A percentile compares a stretch with the other conserved stretches of the same genome.
These are phyloP conservation scores for Triplophysa tibetana DNA, from an alignment of 2,113 vertebrate genomes.

Conservation along the genomic window DNA sequence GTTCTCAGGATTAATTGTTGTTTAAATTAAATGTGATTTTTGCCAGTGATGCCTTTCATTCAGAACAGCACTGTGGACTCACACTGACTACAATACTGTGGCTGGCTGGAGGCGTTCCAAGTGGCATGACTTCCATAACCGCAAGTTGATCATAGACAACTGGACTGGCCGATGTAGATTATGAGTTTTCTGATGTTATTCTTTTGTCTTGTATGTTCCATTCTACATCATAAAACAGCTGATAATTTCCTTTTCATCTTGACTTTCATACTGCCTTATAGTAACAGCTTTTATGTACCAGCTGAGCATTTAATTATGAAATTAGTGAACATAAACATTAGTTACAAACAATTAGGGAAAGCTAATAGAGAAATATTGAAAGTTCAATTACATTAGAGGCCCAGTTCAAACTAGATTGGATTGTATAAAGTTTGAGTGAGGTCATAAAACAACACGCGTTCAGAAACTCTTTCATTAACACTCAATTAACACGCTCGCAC, in stretches of 20 bases:
- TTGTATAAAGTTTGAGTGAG: conserved; percentile 22
- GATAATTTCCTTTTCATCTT: neutral
- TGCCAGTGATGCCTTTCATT: no score
- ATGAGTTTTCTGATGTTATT: no score
- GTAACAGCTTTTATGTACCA: conserved; percentile 42
- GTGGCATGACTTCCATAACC: no score
- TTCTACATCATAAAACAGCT: no score
- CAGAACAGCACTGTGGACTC: no score
- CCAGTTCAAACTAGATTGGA: conserved; percentile 41
- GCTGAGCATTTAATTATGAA: conserved; percentile 47
- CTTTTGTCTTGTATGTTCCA: no score
- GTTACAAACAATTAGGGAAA: conserved; percentile 54
- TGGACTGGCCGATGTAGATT: no score
- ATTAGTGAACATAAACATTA: conserved; percentile 42
- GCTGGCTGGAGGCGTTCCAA: no score
- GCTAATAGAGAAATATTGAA: conserved; percentile 48
- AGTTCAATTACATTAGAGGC: conserved; percentile 43
- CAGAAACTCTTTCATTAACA: neutral
- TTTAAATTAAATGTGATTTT: no score
- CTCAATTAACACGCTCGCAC: neutral
- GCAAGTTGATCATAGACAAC: no score
- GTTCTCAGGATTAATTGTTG: no score
- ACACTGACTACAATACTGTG: no score
- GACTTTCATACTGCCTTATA: conserved; percentile 31
- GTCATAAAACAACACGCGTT: conserved; percentile 4